Evolutionary conservation across 1,140 invertebrate genomes (phyloP).

Genomic region (Listronotus oregonensis): DNA sequence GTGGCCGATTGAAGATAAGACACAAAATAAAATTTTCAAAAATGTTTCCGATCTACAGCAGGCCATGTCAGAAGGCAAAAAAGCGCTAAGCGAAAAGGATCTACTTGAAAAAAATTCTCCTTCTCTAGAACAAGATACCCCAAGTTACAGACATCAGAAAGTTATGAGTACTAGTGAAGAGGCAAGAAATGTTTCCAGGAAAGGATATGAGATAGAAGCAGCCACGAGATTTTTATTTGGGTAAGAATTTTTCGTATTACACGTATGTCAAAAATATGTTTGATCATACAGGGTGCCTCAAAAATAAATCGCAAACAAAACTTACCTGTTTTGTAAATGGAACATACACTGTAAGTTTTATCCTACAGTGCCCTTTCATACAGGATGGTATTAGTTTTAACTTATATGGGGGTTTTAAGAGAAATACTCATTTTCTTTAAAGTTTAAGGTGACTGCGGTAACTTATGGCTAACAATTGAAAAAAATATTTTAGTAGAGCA

Average conservation of each 20-base stretch:
- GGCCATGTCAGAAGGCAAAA: constrained; percentile 61
- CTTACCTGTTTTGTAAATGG: no score
- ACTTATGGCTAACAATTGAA: no score
- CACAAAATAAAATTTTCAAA: constrained; percentile 23
- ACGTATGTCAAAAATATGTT: constrained; percentile 4
- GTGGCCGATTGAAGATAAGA: constrained; percentile 40
- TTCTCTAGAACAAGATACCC: constrained; percentile 61
- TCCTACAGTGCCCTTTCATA: no score
- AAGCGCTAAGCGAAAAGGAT: constrained; percentile 61
- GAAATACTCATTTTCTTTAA: no score
- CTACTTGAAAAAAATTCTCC: constrained; percentile 60
- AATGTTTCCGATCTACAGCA: constrained; percentile 50
- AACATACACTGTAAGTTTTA: no score
- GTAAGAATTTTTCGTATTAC: constrained; percentile 36
- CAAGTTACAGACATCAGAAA: constrained; percentile 70
- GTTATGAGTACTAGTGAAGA: constrained; percentile 65
- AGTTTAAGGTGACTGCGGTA: no score
- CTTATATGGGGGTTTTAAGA: no score
- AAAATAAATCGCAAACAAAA: no score
- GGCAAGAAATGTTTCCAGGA: constrained; percentile 64
- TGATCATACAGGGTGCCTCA: no score
- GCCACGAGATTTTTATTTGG: constrained; percentile 65
- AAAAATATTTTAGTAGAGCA: no score
- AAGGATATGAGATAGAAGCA: constrained; percentile 68
- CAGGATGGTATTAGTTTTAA: no score